These are phyloP conservation scores for Hydrotaea diabolus DNA, from an alignment of 2,888 invertebrate genomes.

Conservation along the genomic window DNA sequence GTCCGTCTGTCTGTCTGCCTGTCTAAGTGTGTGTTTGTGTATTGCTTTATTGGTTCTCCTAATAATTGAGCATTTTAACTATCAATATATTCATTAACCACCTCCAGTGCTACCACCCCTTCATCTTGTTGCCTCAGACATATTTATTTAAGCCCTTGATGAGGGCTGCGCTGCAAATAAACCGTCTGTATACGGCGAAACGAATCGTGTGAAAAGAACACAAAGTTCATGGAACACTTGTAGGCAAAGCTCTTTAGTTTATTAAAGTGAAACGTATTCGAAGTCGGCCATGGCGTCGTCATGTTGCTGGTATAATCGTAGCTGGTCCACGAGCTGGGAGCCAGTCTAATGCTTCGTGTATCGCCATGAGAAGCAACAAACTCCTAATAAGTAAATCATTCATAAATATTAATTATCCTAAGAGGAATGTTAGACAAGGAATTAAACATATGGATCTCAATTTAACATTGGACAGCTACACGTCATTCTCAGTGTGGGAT, in stretches of 20 bases:
- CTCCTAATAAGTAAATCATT: slow-evolving; percentile 21
- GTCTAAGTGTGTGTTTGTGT: slow-evolving; percentile 8
- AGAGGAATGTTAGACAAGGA: not conserved
- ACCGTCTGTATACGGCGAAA: not conserved
- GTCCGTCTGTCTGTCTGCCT: not conserved
- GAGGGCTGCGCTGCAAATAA: not conserved
- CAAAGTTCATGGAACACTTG: slow-evolving; percentile 7
- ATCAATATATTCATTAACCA: slow-evolving; percentile 43
- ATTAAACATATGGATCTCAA: not conserved
- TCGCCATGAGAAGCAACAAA: not conserved
- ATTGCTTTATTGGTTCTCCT: slow-evolving; percentile 46
- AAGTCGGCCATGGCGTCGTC: not conserved
- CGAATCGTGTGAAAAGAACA: slow-evolving; percentile 28
- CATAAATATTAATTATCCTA: slow-evolving; percentile 8
- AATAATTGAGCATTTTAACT: slow-evolving; percentile 39
- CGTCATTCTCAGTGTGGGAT: not conserved
- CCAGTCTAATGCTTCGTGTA: not conserved
- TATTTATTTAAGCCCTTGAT: not conserved
- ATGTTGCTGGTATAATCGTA: not conserved
- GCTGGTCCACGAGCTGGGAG: too few species aligned
- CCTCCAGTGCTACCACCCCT: slow-evolving; percentile 19
- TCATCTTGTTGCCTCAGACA: not conserved
- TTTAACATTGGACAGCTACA: not conserved
- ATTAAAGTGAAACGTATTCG: not conserved
- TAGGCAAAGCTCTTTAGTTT: slow-evolving; percentile 25